Evolutionary conservation across 2,113 vertebrate species (phyloP).

Genomic region (Numenius arquata): DNA sequence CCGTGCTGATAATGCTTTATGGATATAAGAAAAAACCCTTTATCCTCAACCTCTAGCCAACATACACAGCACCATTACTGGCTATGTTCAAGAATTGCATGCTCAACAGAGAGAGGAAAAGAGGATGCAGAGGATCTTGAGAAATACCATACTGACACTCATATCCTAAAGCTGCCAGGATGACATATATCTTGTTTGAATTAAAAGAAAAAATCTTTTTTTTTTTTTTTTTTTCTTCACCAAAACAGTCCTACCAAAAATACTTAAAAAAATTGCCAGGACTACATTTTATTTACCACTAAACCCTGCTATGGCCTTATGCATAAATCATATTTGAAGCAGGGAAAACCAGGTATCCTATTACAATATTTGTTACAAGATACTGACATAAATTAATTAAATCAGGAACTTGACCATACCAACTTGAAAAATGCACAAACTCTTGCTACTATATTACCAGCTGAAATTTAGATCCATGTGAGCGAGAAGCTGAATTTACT

Average conservation of each 20-base stretch:
- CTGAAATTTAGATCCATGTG: neutral
- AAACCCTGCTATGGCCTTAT: neutral
- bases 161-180: neutral
- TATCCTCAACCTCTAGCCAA: neutral
- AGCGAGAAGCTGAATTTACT: neutral
- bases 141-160: neutral
- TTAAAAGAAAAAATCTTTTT: neutral
- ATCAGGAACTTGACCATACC: neutral
- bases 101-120: neutral
- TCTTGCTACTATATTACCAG: neutral
- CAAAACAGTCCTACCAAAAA: neutral
- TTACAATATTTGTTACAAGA: neutral
- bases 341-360: neutral
- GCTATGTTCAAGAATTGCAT: neutral
- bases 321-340: neutral
- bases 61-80: neutral
- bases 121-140: neutral
- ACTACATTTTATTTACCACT: neutral
- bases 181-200: neutral
- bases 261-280: neutral
- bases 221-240: neutral
- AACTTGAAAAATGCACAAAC: neutral
- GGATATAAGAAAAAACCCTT: neutral
- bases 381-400: neutral
- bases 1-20: neutral